These are phyloP conservation scores for Boulengeromyrus knoepffleri DNA, from an alignment of 2,113 vertebrate genomes.

Conservation along the genomic window DNA sequence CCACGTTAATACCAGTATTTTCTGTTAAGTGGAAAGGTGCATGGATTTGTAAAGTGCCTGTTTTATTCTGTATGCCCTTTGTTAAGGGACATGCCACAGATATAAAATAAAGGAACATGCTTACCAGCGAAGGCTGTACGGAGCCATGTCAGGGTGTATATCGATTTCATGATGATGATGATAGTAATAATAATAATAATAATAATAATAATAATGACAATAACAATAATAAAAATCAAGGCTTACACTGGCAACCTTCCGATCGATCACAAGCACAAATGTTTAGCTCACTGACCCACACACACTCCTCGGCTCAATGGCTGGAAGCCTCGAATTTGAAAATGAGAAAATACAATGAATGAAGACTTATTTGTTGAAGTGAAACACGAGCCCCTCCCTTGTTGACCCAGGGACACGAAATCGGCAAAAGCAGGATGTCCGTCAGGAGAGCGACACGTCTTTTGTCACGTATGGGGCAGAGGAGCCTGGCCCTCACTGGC, in stretches of 20 bases:
- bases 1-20: not conserved
- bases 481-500: no score
- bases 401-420: not conserved
- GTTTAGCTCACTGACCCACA: not conserved
- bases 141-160: not conserved
- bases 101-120: not conserved
- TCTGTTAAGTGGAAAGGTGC: not conserved
- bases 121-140: not conserved
- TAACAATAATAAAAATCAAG: not conserved
- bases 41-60: not conserved
- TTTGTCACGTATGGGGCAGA: no score
- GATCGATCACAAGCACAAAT: not conserved
- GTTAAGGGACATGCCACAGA: not conserved
- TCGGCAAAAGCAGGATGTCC: not conserved
- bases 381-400: not conserved
- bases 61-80: not conserved
- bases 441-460: not conserved
- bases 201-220: not conserved
- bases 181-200: not conserved
- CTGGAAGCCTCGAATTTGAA: not conserved
- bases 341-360: not conserved
- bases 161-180: not conserved
- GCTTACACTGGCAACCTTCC: not conserved
- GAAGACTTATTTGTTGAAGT: not conserved
- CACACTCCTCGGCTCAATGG: not conserved